Evolutionary conservation across 2,797 vertebrate species (phyloP), one percentile per base, ranked within the genome.

Genomic region (Champsocephalus esox): DNA sequence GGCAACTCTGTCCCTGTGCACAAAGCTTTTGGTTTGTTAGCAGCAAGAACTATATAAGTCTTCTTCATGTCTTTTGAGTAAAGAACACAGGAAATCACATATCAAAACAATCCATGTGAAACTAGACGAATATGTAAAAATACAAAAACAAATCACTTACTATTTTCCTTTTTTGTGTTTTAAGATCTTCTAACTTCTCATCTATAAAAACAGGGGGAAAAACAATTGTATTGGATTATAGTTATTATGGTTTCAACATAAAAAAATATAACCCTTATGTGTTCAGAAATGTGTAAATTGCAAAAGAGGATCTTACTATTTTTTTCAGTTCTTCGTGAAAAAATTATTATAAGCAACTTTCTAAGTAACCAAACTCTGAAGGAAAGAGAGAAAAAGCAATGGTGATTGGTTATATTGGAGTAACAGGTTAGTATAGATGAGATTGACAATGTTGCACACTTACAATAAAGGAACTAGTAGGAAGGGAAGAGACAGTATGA

Each of bases 141-240:
- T 28, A 28, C 28, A 28, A 28, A 28, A 28, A 28, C 28, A 28
- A 0, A 1, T 58, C 75, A 97, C 98, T 97, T 96, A 99, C 98
- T 89, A 99, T 99, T 96, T 98, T 99, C 90, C 95, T 96, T 95
- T 98, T 99, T 87, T 97, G 94, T 73, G 88, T 92, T 92, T 96
- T 99, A 82, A 99, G 94, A 81, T 98, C 96, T 86, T 98, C 97
- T 84, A 99, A 90, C 0, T 97, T 98, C 84, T 98, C 97, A 96
- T 97, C 98, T 99, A 79, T 83, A 92, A 85, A 52, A n/a, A 62
- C 17, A 21, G 28, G 28, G 28, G 28, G 28, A 28, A 28, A 70
- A 75, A 32, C 21, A 51, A 19, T 66, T 43, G 24, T 12, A 11
- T 16, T 41, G 1, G 17, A 77, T 13, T 38, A 38, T 38, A 38